Evolutionary conservation across 1,140 invertebrate species (phyloP), one percentile per base, ranked within the genome.

Genomic region (Paracyclopina nana): DNA sequence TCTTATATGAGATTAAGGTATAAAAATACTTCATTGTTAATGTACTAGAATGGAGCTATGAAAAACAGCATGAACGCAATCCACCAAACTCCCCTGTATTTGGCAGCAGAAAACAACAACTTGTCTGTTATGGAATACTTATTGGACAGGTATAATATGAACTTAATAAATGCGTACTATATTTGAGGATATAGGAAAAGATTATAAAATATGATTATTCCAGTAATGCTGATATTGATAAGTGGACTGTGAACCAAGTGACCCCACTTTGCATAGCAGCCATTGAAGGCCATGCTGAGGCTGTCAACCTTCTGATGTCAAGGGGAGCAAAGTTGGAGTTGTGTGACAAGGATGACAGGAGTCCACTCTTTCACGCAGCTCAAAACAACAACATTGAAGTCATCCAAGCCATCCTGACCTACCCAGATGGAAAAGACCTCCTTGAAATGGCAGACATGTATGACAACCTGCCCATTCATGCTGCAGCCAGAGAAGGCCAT

Each of bases 241-340:
- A 57, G 6, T 44, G 56, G n/a, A 65, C 66, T 55, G 63, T 62
- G 50, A 61, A 68, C 50, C 64, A 65, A 55, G 68, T 64, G 56
- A 78, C 76, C 1, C 71, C 76, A 5, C 57, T 79, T 40, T 73
- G 75, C 62, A 55, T 78, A 55, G 64, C 75, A 48, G 59, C 69
- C 53, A 63, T 70, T 55, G 64, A 64, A 57, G 65, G 70, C 58
- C 60, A 74, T 61, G 59, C 62, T 44, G 63, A 71, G 53, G 67
- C 74, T 60, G 65, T 72, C 41, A 61, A 68, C 40, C 62, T 68
- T 4, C 61, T 79, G 34, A 56, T 78, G 14, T 68, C 69, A 42
- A 66, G 69, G 51, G 68, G 71, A 24, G 73, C 75, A 2, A 68
- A 75, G 58, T 68, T 75, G 5, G 73, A 75, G 62, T 64, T 73